phyloP scores from a whole-genome alignment of 2,888 invertebrate genomes.

The Laothoe populi region DNA sequence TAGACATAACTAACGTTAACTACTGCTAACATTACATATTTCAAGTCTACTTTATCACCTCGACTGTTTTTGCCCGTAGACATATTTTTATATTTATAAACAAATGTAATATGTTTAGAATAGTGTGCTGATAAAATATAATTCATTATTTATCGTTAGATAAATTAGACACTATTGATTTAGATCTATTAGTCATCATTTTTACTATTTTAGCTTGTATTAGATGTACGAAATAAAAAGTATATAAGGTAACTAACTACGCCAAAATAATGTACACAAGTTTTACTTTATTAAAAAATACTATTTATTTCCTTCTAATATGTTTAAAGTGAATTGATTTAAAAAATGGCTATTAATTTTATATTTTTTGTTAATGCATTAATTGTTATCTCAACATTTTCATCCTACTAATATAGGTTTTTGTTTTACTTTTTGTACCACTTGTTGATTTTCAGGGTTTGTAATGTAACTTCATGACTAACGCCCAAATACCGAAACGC shows the following conservation, averaged over 20 bases:
- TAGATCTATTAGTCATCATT: neutral
- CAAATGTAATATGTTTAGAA: too few species aligned
- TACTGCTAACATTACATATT: too few species aligned
- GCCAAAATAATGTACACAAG: conserved; percentile 45
- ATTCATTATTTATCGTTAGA: neutral
- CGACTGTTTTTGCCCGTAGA: too few species aligned
- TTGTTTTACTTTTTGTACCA: neutral
- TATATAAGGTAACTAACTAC: conserved; percentile 43
- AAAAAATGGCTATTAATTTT: conserved; percentile 12
- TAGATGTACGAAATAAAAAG: neutral
- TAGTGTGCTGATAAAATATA: neutral
- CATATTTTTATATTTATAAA: too few species aligned
- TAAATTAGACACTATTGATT: neutral
- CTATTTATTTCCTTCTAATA: conserved; percentile 4
- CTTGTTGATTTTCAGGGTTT: neutral
- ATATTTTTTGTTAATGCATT: neutral
- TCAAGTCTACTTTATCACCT: too few species aligned
- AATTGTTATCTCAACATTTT: neutral
- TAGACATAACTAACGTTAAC: too few species aligned
- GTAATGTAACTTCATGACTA: too few species aligned
- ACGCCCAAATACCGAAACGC: too few species aligned
- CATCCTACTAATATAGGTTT: neutral
- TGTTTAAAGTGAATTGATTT: neutral
- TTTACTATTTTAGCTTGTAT: neutral
- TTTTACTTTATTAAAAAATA: neutral